Evolutionary conservation across 2,113 vertebrate genomes (phyloP), one percentile per base, ranked within the genome.

Genomic region (Terrapene triunguis): DNA sequence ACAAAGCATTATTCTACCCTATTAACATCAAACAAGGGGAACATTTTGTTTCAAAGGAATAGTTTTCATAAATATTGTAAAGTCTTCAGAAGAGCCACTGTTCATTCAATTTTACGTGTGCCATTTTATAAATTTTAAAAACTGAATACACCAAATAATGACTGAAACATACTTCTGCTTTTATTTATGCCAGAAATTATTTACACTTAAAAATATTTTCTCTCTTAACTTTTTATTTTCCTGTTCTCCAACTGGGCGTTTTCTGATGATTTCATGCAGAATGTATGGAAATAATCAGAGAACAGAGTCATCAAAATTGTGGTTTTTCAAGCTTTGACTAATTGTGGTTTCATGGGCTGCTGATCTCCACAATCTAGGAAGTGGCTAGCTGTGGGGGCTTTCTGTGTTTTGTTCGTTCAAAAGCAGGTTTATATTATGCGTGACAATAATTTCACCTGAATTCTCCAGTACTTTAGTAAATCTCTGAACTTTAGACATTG

Each of bases 251-350:
- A 82, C 42, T 92, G 85, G 38, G 55, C 80, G 29, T 72, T 84
- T 92, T 94, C 82, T 96, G 82, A 87, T 86, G 82, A 95, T 96
- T 97, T 97, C 83, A 76, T n/a, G 47, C 35, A 93, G 84, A 94
- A 82, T 96, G 91, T 72, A 92, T 78, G 78, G 89, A 96, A 94
- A 84, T 97, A 92, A 97, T 96, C 97, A 88, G 16, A 90, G 35
- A 90, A 85, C 27, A 89, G 6, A 92, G 76, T 84, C 84, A 97
- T 92, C 54, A 97, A 94, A 95, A 16, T 38, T 59, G 95, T 92
- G 92, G 96, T 97, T 97, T 98, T 89, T 86, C 51, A 91, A 76
- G 80, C 55, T 89, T 50, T 65, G 89, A 92, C 95, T 92, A 93
- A 84, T 47, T 85, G 84, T 76, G 84, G 93, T 95, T 97, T 95